Conservation (phyloP, 1,140 invertebrate species). For the Asobara japonica region DNA sequence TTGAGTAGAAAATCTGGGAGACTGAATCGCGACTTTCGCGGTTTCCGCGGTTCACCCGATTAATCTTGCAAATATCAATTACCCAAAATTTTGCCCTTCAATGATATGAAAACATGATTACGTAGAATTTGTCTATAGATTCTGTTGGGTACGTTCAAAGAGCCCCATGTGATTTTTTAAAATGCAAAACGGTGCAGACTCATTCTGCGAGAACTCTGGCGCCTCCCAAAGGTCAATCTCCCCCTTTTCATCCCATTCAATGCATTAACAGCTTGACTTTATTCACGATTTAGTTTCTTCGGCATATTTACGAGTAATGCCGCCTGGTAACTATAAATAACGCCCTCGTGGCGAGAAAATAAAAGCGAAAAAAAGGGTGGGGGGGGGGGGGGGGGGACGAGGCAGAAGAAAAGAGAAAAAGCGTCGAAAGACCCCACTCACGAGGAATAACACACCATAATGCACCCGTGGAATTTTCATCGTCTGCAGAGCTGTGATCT, state of each 20-base stretch:
- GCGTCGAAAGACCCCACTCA: slow-evolving; percentile 5
- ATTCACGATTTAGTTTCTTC: slow-evolving; percentile 11
- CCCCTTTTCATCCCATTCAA: neutral
- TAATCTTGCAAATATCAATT: no score
- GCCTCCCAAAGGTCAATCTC: neutral
- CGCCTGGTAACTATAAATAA: slow-evolving; percentile 4
- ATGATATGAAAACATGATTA: no score
- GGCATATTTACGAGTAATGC: neutral
- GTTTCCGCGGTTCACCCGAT: neutral
- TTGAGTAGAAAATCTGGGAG: no score
- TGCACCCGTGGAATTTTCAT: slow-evolving; percentile 19
- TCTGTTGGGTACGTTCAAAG: no score
- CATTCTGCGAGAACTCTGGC: neutral
- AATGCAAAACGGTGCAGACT: neutral
- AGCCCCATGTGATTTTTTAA: no score
- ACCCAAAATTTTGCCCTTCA: no score
- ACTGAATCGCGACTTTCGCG: no score
- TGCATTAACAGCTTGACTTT: neutral
- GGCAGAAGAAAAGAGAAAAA: neutral
- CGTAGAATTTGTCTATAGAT: no score
- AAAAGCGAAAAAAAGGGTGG: neutral
- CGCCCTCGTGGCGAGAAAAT: neutral
- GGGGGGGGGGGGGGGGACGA: neutral
- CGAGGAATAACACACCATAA: slow-evolving; percentile 18
- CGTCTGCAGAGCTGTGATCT: slow-evolving; percentile 9